Conservation (phyloP, 2,888 invertebrate genomes). For the Ceramica pisi region DNA sequence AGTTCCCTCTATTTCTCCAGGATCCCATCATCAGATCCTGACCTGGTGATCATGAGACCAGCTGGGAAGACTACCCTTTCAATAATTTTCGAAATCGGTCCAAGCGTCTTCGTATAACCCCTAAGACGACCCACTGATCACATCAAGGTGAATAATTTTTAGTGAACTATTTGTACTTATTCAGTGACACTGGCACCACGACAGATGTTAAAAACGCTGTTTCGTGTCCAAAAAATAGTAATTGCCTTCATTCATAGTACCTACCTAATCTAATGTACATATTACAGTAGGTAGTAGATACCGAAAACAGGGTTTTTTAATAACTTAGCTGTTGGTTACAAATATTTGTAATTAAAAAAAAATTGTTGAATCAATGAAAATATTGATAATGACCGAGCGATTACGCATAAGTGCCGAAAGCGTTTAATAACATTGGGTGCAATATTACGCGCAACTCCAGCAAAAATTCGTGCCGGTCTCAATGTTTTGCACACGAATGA, state of each 20-base stretch:
- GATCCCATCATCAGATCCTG: no score
- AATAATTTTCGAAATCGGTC: no score
- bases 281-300: background rate
- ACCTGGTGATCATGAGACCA: no score
- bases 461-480: conserved; percentile 20
- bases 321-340: background rate
- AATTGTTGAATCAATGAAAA: conserved; percentile 4
- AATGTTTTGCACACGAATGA: conserved; percentile 58
- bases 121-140: no score
- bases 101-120: no score
- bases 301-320: background rate
- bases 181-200: background rate
- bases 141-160: conserved; percentile 3
- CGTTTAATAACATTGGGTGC: conserved; percentile 34
- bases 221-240: background rate
- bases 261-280: background rate
- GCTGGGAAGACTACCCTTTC: no score
- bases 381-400: background rate
- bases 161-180: background rate
- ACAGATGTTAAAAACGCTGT: background rate
- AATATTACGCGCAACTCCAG: conserved; percentile 28
- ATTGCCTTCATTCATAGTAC: background rate
- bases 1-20: no score
- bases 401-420: conserved; percentile 3
- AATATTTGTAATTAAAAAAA: no score